Conservation (phyloP, 2,113 vertebrate species). For the Actinemys pallida region DNA sequence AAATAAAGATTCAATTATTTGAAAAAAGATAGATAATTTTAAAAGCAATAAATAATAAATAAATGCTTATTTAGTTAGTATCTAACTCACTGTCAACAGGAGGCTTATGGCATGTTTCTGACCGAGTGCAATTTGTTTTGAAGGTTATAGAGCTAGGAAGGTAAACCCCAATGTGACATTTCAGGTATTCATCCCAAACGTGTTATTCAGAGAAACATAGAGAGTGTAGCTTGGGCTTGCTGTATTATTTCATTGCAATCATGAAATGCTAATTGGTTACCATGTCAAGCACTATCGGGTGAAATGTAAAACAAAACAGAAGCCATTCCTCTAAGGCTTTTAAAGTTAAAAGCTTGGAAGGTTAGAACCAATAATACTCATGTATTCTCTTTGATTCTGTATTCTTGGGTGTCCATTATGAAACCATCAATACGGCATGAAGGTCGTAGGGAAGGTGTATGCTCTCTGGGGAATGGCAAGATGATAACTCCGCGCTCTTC, state of each 20-base stretch:
- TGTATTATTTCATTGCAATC: not conserved
- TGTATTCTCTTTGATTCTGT: slow-evolving; percentile 66
- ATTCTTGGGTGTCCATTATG: slow-evolving; percentile 53
- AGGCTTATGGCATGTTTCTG: not conserved
- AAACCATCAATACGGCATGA: slow-evolving; percentile 37
- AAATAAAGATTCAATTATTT: not conserved
- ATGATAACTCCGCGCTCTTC: slow-evolving; percentile 6
- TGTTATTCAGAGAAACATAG: not conserved
- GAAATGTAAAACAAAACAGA: slow-evolving; percentile 65
- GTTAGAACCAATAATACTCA: slow-evolving; percentile 56
- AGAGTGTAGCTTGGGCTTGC: not conserved
- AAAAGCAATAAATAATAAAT: rapidly evolving
- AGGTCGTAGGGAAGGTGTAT: slow-evolving; percentile 40
- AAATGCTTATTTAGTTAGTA: not conserved
- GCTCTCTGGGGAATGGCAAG: slow-evolving; percentile 12
- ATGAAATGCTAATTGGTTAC: slow-evolving; percentile 37
- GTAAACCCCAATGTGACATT: not conserved
- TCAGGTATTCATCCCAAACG: not conserved
- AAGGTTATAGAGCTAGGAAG: not conserved
- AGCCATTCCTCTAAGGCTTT: slow-evolving; percentile 66
- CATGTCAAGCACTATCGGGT: slow-evolving; percentile 28
- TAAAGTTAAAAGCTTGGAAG: slow-evolving; percentile 74
- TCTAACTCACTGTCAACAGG: rapidly evolving
- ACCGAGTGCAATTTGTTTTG: not conserved
- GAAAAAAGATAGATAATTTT: rapidly evolving